Evolutionary conservation across 2,888 invertebrate species (phyloP), one percentile per base, ranked within the genome.

Genomic region (Eilema depressum): DNA sequence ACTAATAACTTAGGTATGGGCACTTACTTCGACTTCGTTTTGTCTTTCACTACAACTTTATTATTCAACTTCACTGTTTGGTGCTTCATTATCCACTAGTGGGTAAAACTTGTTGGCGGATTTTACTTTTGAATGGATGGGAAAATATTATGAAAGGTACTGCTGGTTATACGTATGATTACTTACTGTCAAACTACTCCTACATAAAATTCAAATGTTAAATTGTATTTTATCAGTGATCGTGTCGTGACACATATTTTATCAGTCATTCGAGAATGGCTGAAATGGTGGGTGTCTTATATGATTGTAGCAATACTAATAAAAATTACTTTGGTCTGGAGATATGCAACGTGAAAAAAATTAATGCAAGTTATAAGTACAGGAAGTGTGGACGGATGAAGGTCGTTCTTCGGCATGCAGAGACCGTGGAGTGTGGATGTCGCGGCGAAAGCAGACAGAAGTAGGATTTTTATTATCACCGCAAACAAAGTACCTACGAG

Each of bases 191-290:
- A n/a, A 28, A 7, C 14, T 65, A 23, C n/a, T 20, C 25, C 11
- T 65, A 23, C 28, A 7, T 30, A 30, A 30, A 23, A 65, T 23
- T 56, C 14, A 14, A 56, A 23, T 56, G 53, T 28, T 17, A 17
- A 59, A 17, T 59, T 28, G 23, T 14, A 11, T 53, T 64, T 65
- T 65, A 65, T 65, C 64, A 56, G 53, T 65, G 41, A 17, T 41
- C 41, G 17, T 23, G 30, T 53, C 30, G 47, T 23, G 30, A 65
- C 53, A n/a, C 28, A 56, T 23, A n/a, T 53, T 64, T 65, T 65
- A 65, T 65, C 64, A 65, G 64, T 53, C n/a, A n/a, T 53, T 65
- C 23, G 53, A 23, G 28, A 65, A 64, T 28, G 2, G 28, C 53
- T 65, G 64, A 65, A 56, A 65, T 53, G 53, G 53, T 53, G 0